Conservation (phyloP, 2,797 vertebrate species). For the Schizopygopsis malacanthus region DNA sequence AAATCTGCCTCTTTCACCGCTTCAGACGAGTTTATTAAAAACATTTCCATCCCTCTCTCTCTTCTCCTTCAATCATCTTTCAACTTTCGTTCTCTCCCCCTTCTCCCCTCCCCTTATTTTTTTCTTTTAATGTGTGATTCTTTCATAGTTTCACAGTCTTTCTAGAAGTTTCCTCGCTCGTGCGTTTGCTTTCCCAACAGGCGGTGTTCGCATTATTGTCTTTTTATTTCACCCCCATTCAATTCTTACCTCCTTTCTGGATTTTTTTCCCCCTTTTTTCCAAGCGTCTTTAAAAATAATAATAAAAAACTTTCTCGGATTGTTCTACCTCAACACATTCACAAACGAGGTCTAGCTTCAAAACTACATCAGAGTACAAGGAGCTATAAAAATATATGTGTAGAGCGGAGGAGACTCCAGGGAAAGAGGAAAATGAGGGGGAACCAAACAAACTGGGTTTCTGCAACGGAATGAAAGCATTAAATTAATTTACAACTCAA, state of each 20-base stretch:
- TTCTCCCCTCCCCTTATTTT: conserved; percentile 56
- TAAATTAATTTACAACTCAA: conserved; percentile 80
- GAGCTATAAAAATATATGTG: conserved; percentile 85
- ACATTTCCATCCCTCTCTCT: conserved; percentile 40
- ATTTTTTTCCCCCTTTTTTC: conserved; percentile 36
- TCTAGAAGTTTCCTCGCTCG: conserved; percentile 68
- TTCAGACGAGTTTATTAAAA: conserved; percentile 51
- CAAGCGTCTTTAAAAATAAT: conserved; percentile 64
- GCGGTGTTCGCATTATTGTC: conserved; percentile 63
- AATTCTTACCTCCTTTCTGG: conserved; percentile 30
- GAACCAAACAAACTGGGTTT: conserved; percentile 61
- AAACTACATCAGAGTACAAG: conserved; percentile 84
- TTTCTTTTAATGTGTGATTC: conserved; percentile 69
- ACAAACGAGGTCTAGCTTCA: conserved; percentile 84
- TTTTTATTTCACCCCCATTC: conserved; percentile 34
- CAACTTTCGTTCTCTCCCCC: conserved; percentile 51
- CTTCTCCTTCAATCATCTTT: conserved; percentile 59
- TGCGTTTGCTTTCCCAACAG: conserved; percentile 67
- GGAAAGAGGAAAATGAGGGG: conserved; percentile 64
- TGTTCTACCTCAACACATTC: conserved; percentile 86
- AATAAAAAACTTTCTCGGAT: conserved; percentile 72
- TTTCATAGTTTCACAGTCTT: conserved; percentile 64
- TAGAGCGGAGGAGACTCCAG: conserved; percentile 72
- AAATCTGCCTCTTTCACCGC: conserved; percentile 26
- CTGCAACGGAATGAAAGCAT: conserved; percentile 63